Percentiles rank a stretch among this genome's conserved stretches.
Evolutionary conservation across 1,140 invertebrate species (phyloP).

Genomic region (Cyphomyrmex costatus): DNA sequence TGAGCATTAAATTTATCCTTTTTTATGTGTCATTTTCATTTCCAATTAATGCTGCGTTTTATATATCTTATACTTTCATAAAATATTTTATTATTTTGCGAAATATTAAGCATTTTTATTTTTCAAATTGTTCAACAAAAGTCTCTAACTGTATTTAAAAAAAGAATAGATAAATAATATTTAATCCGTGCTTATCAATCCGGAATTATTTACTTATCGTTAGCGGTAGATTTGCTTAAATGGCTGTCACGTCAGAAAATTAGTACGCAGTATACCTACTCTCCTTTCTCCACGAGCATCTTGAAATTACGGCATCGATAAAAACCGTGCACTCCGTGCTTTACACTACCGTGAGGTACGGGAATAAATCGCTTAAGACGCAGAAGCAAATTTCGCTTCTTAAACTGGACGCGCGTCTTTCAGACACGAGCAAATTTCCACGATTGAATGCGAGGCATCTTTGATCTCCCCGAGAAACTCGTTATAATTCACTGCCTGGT

Average conservation of each 20-base stretch:
- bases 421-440: conserved; percentile 49
- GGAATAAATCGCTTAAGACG: conserved; percentile 47
- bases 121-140: background rate
- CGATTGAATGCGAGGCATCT: conserved; percentile 49
- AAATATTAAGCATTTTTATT: background rate
- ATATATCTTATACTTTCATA: conserved; percentile 2
- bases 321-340: conserved; percentile 14
- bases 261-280: background rate
- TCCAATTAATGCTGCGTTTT: background rate
- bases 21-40: background rate
- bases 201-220: conserved; percentile 26
- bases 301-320: conserved; percentile 48
- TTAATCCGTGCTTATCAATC: background rate
- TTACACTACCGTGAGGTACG: conserved; percentile 32
- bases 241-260: conserved; percentile 10
- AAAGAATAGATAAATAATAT: background rate
- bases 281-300: background rate
- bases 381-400: conserved; percentile 33
- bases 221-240: conserved; percentile 35
- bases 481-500: conserved; percentile 32
- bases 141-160: background rate
- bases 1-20: background rate
- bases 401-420: conserved; percentile 46
- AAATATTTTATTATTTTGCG: conserved; percentile 37
- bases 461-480: conserved; percentile 45